Evolutionary conservation across 2,113 vertebrate species (phyloP).

Genomic region (Pachycephala philippinensis): DNA sequence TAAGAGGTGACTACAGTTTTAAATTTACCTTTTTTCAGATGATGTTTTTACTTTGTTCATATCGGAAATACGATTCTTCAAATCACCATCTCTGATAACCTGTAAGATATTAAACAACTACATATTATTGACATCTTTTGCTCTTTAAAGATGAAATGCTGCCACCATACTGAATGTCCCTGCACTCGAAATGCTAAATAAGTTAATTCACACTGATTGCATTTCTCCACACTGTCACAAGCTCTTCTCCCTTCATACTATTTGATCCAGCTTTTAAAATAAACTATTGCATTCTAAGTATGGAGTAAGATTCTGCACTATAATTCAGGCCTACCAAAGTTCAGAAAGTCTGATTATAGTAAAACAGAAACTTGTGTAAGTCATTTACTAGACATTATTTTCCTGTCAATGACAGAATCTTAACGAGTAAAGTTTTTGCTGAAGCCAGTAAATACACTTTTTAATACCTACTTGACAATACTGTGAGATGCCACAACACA

Average conservation of each 20-base stretch:
- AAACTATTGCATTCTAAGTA: not conserved
- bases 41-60: slow-evolving; percentile 93
- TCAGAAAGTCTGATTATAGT: not conserved
- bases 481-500: not conserved
- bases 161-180: not conserved
- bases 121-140: not conserved
- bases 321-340: not conserved
- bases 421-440: not conserved
- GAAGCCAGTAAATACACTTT: not conserved
- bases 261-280: not conserved
- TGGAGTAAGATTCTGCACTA: not conserved
- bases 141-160: not conserved
- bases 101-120: slow-evolving; percentile 51
- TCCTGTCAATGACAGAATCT: not conserved
- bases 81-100: slow-evolving; percentile 78
- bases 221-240: not conserved
- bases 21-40: slow-evolving; percentile 87
- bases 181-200: not conserved
- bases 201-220: not conserved
- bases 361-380: not conserved
- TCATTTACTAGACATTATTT: not conserved
- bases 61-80: slow-evolving; percentile 68
- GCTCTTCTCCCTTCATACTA: not conserved
- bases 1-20: not conserved
- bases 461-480: not conserved